These are phyloP conservation scores for Typhlomys cinereus DNA, from an alignment of 2,113 vertebrate genomes.

Conservation along the genomic window DNA sequence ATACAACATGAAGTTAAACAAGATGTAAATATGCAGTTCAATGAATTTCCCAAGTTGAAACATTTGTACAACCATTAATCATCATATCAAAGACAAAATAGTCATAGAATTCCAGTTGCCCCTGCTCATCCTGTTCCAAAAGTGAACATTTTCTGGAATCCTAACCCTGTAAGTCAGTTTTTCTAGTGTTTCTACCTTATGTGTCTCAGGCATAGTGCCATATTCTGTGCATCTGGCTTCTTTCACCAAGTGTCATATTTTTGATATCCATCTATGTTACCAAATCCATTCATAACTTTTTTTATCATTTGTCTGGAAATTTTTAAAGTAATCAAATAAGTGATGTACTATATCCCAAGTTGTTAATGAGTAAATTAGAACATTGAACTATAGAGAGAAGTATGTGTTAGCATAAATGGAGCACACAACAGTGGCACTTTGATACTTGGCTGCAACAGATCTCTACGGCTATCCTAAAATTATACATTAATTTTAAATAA, in stretches of 20 bases:
- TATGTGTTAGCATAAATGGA: background rate
- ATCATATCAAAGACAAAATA: background rate
- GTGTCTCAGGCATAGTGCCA: background rate
- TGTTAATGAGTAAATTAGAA: background rate
- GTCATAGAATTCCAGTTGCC: background rate
- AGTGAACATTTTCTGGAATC: background rate
- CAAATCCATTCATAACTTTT: constrained; percentile 5
- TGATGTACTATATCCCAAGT: background rate
- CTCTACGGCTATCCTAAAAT: background rate
- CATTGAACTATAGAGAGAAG: background rate
- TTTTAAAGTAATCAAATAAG: background rate
- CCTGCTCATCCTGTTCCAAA: background rate
- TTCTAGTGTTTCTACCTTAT: background rate
- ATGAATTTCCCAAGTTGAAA: background rate
- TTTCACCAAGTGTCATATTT: constrained; percentile 43
- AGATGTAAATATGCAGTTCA: background rate
- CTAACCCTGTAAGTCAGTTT: background rate
- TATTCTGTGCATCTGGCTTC: constrained; percentile 35
- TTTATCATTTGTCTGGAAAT: background rate
- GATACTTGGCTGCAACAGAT: constrained; percentile 9
- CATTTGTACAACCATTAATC: background rate
- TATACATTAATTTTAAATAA: too few relatives aligned
- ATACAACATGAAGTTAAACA: background rate
- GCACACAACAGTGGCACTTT: constrained; percentile 58
- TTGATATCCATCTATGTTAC: constrained; percentile 30